Evolutionary conservation across 2,113 vertebrate species (phyloP), one percentile per base, ranked within the genome.

Genomic region (Verasper variegatus): DNA sequence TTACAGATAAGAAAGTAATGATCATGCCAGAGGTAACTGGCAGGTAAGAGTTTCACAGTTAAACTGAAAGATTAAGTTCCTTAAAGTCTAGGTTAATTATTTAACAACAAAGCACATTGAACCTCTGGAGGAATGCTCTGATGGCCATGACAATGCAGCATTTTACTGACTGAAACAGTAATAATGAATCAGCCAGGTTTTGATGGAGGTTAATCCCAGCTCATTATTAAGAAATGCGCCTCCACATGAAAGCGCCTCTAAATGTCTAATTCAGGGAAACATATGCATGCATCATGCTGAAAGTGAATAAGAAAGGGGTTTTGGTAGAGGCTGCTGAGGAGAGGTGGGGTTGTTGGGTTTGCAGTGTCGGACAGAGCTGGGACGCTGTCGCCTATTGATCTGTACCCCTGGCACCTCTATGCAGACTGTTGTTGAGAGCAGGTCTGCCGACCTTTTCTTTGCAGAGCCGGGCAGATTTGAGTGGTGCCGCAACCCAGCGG

Each of bases 401-500:
- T 84, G 87, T 56, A 62, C 69, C 87, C 71, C 74, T 59, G 85
- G 81, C 88, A 85, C 87, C 81, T 82, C 89, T 74, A 59, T 76
- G 80, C 86, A 92, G 88, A 91, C 94, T 92, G 93, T 94, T 95
- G 92, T 95, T 92, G 71, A 80, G 91, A 83, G 12, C 81, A 76
- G 89, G 92, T 92, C 84, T 88, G 74, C 89, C 37, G 82, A 88
- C 88, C 92, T 90, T 95, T 95, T 95, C 92, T 90, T 91, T 95
- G 94, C 93, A 94, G 94, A 94, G 93, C 94, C 93, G 81, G 89
- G 64, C 86, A 94, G 95, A 96, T 96, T 95, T 94, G 94, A 94
- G 92, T 94, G 96, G 95, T 95, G 95, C 95, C 95, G 88, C 91
- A 88, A 92, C 92, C 92, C 91, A 93, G 94, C 89, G 92, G 93